Base-by-base conservation (phyloP, 1,140 invertebrate genomes). In the Vanessa tameamea region DNA sequence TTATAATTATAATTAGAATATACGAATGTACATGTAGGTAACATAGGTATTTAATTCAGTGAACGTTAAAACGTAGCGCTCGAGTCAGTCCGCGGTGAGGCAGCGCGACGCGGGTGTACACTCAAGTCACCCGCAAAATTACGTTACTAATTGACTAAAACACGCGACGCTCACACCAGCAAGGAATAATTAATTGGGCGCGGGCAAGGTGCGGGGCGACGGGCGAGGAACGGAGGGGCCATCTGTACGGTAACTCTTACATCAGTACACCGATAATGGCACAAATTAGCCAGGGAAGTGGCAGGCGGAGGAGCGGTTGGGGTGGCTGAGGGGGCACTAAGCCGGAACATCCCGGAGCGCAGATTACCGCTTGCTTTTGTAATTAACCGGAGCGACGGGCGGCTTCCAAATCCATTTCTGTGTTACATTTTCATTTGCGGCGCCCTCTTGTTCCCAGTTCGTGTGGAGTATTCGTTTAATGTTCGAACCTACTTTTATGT, bases 121-220 rank as follows among this genome's bases (percentile, higher is more conserved):
- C 90, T 92, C 90, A 89, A 92, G 88, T 91, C 87, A 90, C 85
- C 89, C 90, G 88, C 90, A 92, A 92, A 92, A 92, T 92, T 92
- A 92, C 90, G 88, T 92, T 92, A 92, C 89, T 92, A 92, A 92
- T 92, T 92, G 90, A 92, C 87, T 92, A 89, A 92, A 92, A 92
- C 90, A 91, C 89, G 90, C 90, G 90, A 92, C 89, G 86, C 89
- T 91, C 88, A 91, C 90, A 90, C 89, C 90, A 87, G 90, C 87
- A 79, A 86, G 83, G 89, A 92, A 91, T 92, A 92, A 92, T 92
- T 92, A 92, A 92, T 92, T 90, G 90, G 89, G 89, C 83, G 78
- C 82, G 80, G 87, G 89, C 77, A 82, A 81, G 81, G 84, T 81
- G 81, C 71, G 82, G 73, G 78, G 75, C 57, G 75, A 5, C 55